These are phyloP conservation scores for Drosophila tripunctata DNA, from an alignment of 2,888 invertebrate species.

Conservation along the genomic window DNA sequence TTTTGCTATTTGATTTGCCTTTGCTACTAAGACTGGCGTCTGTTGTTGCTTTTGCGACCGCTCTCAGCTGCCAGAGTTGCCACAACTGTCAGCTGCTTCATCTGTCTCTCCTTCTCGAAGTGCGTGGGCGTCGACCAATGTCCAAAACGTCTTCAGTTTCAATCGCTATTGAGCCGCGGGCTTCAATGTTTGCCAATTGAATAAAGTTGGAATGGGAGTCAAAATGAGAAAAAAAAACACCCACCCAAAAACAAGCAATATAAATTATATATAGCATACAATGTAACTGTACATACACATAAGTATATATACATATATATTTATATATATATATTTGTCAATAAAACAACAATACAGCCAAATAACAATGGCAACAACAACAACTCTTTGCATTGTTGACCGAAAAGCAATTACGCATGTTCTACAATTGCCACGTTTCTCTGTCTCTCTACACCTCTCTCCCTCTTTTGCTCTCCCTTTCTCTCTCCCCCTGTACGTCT, in stretches of 20 bases:
- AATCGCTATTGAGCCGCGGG: slow-evolving; percentile 54
- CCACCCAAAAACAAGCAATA: slow-evolving; percentile 38
- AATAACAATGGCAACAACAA: slow-evolving; percentile 12
- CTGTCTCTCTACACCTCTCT: background rate
- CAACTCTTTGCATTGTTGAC: slow-evolving; percentile 38
- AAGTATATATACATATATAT: background rate
- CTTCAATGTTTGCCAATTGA: slow-evolving; percentile 64
- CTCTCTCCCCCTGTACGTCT: slow-evolving; percentile 1
- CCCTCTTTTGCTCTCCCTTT: background rate
- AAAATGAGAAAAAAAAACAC: slow-evolving; percentile 32
- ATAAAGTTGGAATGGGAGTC: slow-evolving; percentile 48
- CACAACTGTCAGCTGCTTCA: slow-evolving; percentile 34
- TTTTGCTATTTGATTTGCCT: slow-evolving; percentile 63
- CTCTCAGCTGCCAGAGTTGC: slow-evolving; percentile 56
- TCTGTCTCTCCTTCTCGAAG: too few relatives aligned
- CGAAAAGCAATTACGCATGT: slow-evolving; percentile 74
- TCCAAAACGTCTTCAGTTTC: slow-evolving; percentile 70
- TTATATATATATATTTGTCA: slow-evolving; percentile 29
- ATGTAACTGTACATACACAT: slow-evolving; percentile 48
- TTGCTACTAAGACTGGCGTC: slow-evolving; percentile 51
- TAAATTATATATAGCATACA: slow-evolving; percentile 24
- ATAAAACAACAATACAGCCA: slow-evolving; percentile 27
- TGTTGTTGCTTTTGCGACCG: slow-evolving; percentile 58
- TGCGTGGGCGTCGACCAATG: slow-evolving; percentile 57
- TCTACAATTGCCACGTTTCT: slow-evolving; percentile 37